A percentile compares a stretch with the other conserved stretches of the same genome.
These are phyloP conservation scores for Syngnathoides biaculeatus DNA, from an alignment of 2,113 vertebrate genomes.

Conservation along the genomic window DNA sequence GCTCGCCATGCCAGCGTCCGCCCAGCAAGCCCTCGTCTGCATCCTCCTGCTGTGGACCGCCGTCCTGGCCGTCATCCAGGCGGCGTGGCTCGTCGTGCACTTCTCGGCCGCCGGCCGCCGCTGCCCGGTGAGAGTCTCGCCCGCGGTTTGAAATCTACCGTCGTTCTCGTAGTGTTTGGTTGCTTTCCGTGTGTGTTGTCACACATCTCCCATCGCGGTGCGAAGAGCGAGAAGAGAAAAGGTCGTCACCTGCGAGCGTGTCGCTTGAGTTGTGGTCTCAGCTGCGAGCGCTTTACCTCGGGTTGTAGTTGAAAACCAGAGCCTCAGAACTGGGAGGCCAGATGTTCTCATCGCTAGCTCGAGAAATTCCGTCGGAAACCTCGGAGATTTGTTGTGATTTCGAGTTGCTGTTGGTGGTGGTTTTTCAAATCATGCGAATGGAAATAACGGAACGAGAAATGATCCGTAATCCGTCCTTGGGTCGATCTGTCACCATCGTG, in stretches of 20 bases:
- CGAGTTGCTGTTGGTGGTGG: too few species aligned
- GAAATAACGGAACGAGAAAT: too few species aligned
- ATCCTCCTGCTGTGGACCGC: constrained; percentile 60
- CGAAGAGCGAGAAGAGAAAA: not conserved
- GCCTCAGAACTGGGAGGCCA: too few species aligned
- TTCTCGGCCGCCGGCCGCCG: constrained; percentile 37
- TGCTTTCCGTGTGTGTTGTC: not conserved
- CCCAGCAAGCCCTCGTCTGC: constrained; percentile 32
- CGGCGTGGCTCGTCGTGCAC: constrained; percentile 37
- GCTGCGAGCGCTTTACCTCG: constrained; percentile 23
- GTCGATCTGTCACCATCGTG: too few species aligned
- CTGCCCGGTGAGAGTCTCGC: constrained; percentile 43
- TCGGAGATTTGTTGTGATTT: too few species aligned
- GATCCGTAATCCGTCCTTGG: too few species aligned
- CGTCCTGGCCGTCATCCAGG: constrained; percentile 53
- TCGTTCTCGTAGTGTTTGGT: not conserved
- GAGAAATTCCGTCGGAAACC: too few species aligned
- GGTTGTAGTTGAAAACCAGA: too few species aligned
- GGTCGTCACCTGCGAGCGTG: not conserved
- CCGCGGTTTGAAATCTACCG: not conserved
- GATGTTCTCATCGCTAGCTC: too few species aligned
- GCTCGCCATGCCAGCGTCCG: constrained; percentile 41
- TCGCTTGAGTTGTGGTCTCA: constrained; percentile 48
- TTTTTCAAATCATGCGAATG: too few species aligned
- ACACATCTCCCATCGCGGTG: not conserved